A percentile compares a stretch with the other conserved stretches of the same genome.
Conservation (phyloP, 53 echinoderm and acorn worm genomes). For the Astropecten irregularis region DNA sequence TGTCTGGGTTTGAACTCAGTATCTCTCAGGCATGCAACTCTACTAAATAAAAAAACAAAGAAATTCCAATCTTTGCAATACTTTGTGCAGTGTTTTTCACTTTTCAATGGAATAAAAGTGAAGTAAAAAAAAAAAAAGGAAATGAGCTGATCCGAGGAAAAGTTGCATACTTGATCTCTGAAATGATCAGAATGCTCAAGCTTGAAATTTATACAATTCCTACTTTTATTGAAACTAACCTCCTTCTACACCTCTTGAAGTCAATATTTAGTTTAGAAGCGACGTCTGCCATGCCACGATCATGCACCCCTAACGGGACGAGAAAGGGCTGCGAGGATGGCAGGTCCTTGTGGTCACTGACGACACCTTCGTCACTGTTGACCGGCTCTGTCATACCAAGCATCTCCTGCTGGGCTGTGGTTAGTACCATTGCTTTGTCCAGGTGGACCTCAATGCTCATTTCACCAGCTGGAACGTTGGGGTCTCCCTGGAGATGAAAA, state of each 20-base stretch:
- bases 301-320: constrained; percentile 77
- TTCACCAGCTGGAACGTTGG: constrained; percentile 95
- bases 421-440: constrained; percentile 80
- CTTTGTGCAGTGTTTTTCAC: no score
- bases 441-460: constrained; percentile 82
- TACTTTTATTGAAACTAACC: no score
- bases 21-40: no score
- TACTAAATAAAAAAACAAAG: no score
- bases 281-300: constrained; percentile 69
- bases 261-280: constrained; percentile 32
- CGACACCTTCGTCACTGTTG: constrained; percentile 27
- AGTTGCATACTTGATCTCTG: no score
- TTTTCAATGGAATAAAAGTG: no score
- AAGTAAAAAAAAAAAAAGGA: no score
- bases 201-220: no score
- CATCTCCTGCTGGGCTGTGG: constrained; percentile 61
- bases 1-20: no score
- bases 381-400: constrained; percentile 51
- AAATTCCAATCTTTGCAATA: no score
- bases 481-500: constrained; percentile 76
- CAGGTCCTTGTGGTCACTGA: constrained; percentile 7
- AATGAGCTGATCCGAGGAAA: no score
- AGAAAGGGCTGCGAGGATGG: constrained; percentile 67
- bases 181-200: no score
- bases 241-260: constrained; percentile 64